Evolutionary conservation across 1,140 invertebrate genomes (phyloP).

Genomic region (Neoseiulus cucumeris): DNA sequence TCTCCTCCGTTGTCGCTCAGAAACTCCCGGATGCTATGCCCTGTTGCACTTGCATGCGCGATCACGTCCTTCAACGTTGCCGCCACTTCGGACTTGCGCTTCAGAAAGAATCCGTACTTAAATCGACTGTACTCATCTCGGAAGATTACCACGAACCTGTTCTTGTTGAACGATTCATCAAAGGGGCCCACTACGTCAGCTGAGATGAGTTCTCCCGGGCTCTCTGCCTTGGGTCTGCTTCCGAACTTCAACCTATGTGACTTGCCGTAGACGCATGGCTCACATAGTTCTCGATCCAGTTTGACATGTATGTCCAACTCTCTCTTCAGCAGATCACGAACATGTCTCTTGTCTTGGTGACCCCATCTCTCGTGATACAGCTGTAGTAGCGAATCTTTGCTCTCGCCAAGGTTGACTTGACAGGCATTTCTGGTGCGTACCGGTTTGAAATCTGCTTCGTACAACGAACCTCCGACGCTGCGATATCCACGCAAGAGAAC

Average conservation of each 20-base stretch:
- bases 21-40: conserved; percentile 1
- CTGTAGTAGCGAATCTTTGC: not conserved
- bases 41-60: not conserved
- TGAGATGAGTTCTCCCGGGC: conserved; percentile 5
- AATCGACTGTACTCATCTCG: conserved; percentile 12
- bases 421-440: not conserved
- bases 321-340: too few relatives aligned
- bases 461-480: not conserved
- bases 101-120: conserved; percentile 7
- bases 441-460: not conserved
- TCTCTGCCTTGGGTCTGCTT: not conserved
- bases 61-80: not conserved
- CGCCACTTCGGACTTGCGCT: conserved; percentile 11
- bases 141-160: conserved; percentile 13
- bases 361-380: conserved; percentile 12
- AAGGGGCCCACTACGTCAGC: conserved; percentile 13
- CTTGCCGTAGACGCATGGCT: too few relatives aligned
- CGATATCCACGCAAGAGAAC: not conserved
- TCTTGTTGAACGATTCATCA: conserved; percentile 9
- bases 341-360: not conserved
- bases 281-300: too few relatives aligned
- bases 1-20: conserved; percentile 15
- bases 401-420: not conserved
- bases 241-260: conserved; percentile 1
- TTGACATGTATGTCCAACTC: too few relatives aligned